Conservation (phyloP, 2,113 vertebrate species). For the Vireo altiloquus region DNA sequence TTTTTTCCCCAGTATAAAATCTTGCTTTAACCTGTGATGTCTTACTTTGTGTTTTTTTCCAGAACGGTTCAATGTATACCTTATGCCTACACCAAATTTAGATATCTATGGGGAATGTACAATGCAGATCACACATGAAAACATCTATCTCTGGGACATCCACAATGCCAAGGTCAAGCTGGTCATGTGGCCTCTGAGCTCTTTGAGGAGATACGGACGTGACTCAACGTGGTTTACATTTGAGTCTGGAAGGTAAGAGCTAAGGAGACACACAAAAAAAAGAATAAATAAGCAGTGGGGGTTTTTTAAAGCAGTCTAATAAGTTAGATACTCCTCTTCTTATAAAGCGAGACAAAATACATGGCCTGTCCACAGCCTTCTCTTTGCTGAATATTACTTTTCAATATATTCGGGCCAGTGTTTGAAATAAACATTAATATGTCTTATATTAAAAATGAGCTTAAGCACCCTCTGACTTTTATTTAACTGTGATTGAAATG, state of each 20-base stretch:
- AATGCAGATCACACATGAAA: constrained; percentile 99
- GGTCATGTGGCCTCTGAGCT: constrained; percentile 98
- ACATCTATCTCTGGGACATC: constrained; percentile 99
- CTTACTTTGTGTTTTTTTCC: constrained; percentile 25
- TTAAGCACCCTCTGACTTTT: not conserved
- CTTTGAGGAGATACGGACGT: constrained; percentile 92
- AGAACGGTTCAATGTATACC: constrained; percentile 98
- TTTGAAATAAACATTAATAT: not conserved
- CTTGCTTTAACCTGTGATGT: not conserved
- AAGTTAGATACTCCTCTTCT: not conserved
- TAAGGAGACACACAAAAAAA: not conserved
- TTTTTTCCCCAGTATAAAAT: not conserved
- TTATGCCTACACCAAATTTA: constrained; percentile 98
- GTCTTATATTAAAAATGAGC: not conserved
- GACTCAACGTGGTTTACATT: constrained; percentile 99
- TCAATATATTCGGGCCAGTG: not conserved
- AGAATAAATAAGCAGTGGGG: not conserved
- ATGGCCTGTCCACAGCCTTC: not conserved
- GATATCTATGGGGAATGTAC: constrained; percentile 99
- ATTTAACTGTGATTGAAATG: not conserved
- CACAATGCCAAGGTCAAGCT: constrained; percentile 96
- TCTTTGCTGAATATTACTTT: not conserved
- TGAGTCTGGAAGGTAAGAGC: constrained; percentile 92
- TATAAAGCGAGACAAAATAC: not conserved
- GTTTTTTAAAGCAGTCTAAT: not conserved